phyloP scores from a whole-genome alignment of 2,888 invertebrate genomes.

The Drosophila pseudotakahashii region DNA sequence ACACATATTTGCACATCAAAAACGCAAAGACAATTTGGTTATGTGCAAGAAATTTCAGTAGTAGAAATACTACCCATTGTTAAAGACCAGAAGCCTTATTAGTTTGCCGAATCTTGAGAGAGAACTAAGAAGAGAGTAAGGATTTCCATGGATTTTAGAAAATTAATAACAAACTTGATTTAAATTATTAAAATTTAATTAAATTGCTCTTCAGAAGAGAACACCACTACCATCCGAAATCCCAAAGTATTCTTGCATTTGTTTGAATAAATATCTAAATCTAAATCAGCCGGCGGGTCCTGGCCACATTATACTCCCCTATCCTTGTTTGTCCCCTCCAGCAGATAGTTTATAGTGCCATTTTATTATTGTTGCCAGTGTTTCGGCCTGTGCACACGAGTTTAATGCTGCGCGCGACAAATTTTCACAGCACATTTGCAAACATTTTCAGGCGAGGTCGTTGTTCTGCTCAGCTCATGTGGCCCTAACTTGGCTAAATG shows the following conservation, averaged over 20 bases:
- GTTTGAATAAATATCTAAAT: conserved; percentile 21
- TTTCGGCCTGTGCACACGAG: conserved; percentile 62
- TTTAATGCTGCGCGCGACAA: conserved; percentile 74
- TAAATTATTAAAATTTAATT: too few relatives aligned
- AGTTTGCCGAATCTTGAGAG: background rate
- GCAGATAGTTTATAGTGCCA: conserved; percentile 42
- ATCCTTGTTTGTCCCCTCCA: conserved; percentile 17
- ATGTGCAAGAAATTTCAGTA: background rate
- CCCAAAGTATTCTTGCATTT: background rate
- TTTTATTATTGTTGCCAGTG: conserved; percentile 41
- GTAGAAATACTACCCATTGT: background rate
- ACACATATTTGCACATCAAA: conserved; percentile 39
- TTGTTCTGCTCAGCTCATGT: conserved; percentile 28
- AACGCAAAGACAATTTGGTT: background rate
- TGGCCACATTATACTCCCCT: conserved; percentile 3
- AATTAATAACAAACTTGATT: too few relatives aligned
- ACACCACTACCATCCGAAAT: too few relatives aligned
- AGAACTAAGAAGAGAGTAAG: background rate
- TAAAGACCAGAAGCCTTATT: background rate
- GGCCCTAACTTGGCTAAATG: conserved; percentile 76
- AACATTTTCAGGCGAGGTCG: conserved; percentile 29
- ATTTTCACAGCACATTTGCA: conserved; percentile 77
- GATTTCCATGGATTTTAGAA: too few relatives aligned
- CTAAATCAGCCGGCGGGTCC: conserved; percentile 14
- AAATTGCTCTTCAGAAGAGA: too few relatives aligned